phyloP scores from a whole-genome alignment of 2,888 invertebrate species.

The Heteropelma amictum region DNA sequence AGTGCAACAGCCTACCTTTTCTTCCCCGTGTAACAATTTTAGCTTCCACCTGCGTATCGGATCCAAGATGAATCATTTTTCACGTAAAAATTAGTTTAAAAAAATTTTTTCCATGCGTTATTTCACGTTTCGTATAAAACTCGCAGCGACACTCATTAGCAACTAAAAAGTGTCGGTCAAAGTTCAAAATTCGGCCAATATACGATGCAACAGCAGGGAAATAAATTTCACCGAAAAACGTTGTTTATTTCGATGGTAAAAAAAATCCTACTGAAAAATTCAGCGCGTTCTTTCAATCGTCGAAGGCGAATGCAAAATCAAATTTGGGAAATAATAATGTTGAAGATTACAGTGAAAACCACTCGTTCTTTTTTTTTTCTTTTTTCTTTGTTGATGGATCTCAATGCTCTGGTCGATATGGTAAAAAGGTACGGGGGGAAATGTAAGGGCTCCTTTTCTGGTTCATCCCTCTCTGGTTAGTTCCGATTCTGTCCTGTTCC shows the following conservation, averaged over 20 bases:
- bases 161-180: too few species aligned
- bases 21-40: neutral
- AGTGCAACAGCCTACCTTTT: slow-evolving; percentile 19
- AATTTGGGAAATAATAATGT: too few species aligned
- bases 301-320: slow-evolving; percentile 4
- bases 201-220: too few species aligned
- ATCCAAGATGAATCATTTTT: slow-evolving; percentile 16
- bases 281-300: neutral
- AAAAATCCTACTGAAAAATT: neutral
- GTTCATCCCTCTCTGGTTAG: slow-evolving; percentile 47
- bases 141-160: too few species aligned
- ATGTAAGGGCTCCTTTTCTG: slow-evolving; percentile 47
- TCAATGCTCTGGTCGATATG: slow-evolving; percentile 40
- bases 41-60: slow-evolving; percentile 14
- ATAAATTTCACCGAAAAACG: too few species aligned
- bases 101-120: neutral
- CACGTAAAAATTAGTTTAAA: neutral
- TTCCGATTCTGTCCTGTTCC: slow-evolving; percentile 18
- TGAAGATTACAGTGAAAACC: too few species aligned
- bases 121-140: neutral
- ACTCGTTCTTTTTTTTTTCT: neutral
- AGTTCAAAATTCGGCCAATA: too few species aligned
- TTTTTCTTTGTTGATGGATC: slow-evolving; percentile 6
- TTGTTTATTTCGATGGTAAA: too few species aligned
- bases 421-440: slow-evolving; percentile 52